phyloP scores from a whole-genome alignment of 2,888 invertebrate species.

The Cosmia trapezina region DNA sequence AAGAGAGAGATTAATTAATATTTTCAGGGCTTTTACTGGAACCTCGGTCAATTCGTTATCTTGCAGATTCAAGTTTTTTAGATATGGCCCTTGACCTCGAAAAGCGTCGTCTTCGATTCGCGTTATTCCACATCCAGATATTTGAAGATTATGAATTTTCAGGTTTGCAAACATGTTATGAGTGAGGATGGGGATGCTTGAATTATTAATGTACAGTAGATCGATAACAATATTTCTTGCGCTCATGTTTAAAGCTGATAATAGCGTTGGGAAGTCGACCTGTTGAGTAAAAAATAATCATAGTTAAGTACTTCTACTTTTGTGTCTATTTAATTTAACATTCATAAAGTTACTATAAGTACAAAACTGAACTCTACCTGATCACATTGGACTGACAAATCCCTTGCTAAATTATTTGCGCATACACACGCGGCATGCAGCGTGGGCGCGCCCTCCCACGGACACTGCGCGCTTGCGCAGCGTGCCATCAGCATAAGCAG shows the following conservation, averaged over 20 bases:
- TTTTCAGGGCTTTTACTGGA: conserved; percentile 93
- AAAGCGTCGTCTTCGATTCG: conserved; percentile 94
- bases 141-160: conserved; percentile 95
- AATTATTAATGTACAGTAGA: conserved; percentile 96
- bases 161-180: conserved; percentile 93
- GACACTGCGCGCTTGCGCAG: conserved; percentile 92
- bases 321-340: not conserved
- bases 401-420: conserved; percentile 95
- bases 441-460: conserved; percentile 94
- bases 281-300: conserved; percentile 68
- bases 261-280: conserved; percentile 94
- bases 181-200: conserved; percentile 92
- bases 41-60: conserved; percentile 95
- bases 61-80: conserved; percentile 96
- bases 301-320: conserved; percentile 9
- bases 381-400: conserved; percentile 97
- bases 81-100: conserved; percentile 94
- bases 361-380: conserved; percentile 86
- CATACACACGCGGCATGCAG: conserved; percentile 96
- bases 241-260: conserved; percentile 93
- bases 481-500: conserved; percentile 70
- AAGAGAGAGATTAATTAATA: conserved; percentile 93
- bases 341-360: not conserved
- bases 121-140: conserved; percentile 95
- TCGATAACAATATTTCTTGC: conserved; percentile 93